A percentile compares a stretch with the other conserved stretches of the same genome.
Conservation (phyloP, 2,888 invertebrate species). For the Erpobdella octoculata region DNA sequence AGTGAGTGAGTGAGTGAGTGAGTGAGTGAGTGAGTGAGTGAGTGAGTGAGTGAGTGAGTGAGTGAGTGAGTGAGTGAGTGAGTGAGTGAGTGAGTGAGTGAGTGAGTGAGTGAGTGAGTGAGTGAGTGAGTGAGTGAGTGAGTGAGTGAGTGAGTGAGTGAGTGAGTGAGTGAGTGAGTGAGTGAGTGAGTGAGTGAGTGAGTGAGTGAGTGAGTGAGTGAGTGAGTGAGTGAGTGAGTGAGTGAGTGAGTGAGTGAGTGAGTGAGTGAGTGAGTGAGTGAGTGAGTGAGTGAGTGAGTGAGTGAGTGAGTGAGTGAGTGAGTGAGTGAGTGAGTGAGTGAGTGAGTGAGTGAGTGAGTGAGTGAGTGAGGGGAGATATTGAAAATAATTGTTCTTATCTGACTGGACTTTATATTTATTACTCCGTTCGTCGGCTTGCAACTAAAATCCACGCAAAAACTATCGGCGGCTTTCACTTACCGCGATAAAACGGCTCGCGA, state of each 20-base stretch:
- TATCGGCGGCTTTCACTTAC: no score
- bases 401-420: no score
- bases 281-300: conserved; percentile 10
- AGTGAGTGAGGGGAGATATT: not conserved
- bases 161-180: not conserved
- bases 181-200: conserved; percentile 15
- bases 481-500: no score
- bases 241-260: conserved; percentile 3
- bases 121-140: not conserved
- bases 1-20: conserved; percentile 14
- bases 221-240: conserved; percentile 13
- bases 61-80: conserved; percentile 3
- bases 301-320: conserved; percentile 11
- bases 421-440: no score
- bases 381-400: no score
- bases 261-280: not conserved
- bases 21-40: not conserved
- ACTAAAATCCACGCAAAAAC: no score
- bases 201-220: conserved; percentile 7
- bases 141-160: not conserved
- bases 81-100: not conserved
- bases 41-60: not conserved
- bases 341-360: conserved; percentile 5
- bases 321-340: conserved; percentile 15
- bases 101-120: not conserved